Percentiles rank a stretch among this genome's conserved stretches.
Conservation (phyloP, 2,113 vertebrate species). For the Ophthalmolycus amberensis region DNA sequence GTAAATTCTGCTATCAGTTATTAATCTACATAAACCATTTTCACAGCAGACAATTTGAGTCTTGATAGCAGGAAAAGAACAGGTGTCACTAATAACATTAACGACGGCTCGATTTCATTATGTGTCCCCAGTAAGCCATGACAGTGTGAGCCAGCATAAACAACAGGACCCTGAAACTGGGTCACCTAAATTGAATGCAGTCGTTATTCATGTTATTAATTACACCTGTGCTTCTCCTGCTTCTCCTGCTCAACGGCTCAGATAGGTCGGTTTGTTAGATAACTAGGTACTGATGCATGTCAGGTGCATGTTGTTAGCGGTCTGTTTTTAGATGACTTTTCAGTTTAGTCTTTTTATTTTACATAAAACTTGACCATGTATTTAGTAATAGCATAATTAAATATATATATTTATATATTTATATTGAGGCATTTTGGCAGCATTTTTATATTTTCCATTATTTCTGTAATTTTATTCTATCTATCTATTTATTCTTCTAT, state of each 20-base stretch:
- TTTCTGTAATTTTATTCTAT: neutral
- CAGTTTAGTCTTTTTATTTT: neutral
- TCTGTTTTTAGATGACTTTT: slow-evolving; percentile 3
- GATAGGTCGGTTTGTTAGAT: neutral
- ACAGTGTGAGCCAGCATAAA: neutral
- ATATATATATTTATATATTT: neutral
- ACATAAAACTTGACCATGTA: neutral
- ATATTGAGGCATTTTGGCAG: neutral
- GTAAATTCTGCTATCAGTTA: neutral
- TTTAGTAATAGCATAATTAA: neutral
- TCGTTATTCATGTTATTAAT: slow-evolving; percentile 17
- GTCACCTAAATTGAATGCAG: slow-evolving; percentile 22
- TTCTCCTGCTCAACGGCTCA: neutral
- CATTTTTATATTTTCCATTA: neutral
- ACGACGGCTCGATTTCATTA: neutral
- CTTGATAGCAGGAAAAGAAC: neutral
- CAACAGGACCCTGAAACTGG: neutral
- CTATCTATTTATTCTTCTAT: neutral
- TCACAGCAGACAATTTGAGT: neutral
- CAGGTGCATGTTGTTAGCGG: neutral
- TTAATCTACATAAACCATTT: neutral
- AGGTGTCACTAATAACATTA: slow-evolving; percentile 1
- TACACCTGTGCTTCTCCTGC: slow-evolving; percentile 3
- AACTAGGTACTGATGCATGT: neutral
- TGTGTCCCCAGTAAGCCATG: neutral